Base-by-base conservation (phyloP, 64 coral and sea anemone species). In the Montipora cactus region DNA sequence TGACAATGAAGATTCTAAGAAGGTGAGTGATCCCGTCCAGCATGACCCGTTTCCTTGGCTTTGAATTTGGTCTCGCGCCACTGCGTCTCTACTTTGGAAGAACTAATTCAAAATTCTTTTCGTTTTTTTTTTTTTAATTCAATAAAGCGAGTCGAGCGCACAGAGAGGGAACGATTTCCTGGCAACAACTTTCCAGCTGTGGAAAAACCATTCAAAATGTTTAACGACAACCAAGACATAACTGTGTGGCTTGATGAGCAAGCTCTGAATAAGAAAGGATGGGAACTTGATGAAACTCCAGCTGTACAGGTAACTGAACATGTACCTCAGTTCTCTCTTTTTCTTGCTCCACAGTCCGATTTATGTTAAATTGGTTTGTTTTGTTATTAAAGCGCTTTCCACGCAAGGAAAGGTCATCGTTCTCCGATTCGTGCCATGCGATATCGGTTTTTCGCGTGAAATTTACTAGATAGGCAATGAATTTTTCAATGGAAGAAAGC, bases 1-100 rank as follows among this genome's bases (percentile, higher is more conserved):
- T 10, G 82, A 86, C 66, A 86, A 70, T 46, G 82, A 86, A 15
- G 82, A 86, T 72, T 86, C 82, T 5, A 86, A 51, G 45, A 86
- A 14, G 46, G 82, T 86, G 66, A 5, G 77, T 21, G 0, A 79
- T 64, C 11, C 61, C 3, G 9, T 64, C 11, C 53, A 57, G 53
- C 0, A 57, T 8, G 53, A 79, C 10, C 5, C 4, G 2, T 21
- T 11, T 21, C 21, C 68, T 4, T 19, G 47, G 53, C 11, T 57
- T 57, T 57, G 6, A 6, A 6, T 57, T 57, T 57, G 37, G 2
- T 37, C 0, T 37, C 0, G 37, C 37, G 37, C 37, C 37, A 37
- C 37, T 37, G 2, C 37, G 37, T 37, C 37, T 37, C 28, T 28
- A 28, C 28, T 28, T 28, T 28, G 28, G 28, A 28, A 28, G 28